Base-by-base conservation (phyloP, 2,888 invertebrate species). In the Nudaria mundana region DNA sequence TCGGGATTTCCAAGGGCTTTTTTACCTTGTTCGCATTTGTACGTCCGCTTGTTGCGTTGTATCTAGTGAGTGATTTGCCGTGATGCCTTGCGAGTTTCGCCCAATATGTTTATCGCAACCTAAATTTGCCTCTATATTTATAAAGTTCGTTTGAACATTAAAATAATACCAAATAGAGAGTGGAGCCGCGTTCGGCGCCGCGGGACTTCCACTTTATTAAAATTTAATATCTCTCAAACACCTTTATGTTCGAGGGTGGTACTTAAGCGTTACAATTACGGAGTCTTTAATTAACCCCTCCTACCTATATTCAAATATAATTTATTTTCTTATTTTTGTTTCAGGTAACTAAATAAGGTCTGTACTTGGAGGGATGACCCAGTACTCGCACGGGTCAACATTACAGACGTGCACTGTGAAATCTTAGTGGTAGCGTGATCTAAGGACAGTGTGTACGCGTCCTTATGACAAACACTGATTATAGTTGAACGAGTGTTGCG, bases 1-100 rank as follows among this genome's bases (percentile, higher is more conserved):
- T 75, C 58, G 67, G 76, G 76, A 81, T 77, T 77, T 73, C 62
- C 72, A 63, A 46, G 57, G 71, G 70, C 67, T 76, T 81, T 83
- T 83, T 78, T 78, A 74, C 79, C 79, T 81, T 81, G 75, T 76
- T 68, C 72, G 61, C 73, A 71, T 79, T 78, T 80, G 67, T 75
- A 72, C 75, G 78, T 71, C 64, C 75, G 77, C 74, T 81, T 81
- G 78, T 80, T 78, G 76, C 78, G 76, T 75, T 74, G 64, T 72
- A 71, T 76, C 72, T 67, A 70, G 64, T 61, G 61, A 68, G 69
- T 76, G 76, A 75, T 77, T 79, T 66, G 67, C 66, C 63, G 55
- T 56, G 62, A 56, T 60, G 63, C 61, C 55, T 52, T 65, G 62
- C 51, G 46, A 62, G 59, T 56, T 59, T 52, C 65, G 37, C 63